Evolutionary conservation across 2,888 invertebrate species (phyloP).

Genomic region (Drepanosiphum platanoidis): DNA sequence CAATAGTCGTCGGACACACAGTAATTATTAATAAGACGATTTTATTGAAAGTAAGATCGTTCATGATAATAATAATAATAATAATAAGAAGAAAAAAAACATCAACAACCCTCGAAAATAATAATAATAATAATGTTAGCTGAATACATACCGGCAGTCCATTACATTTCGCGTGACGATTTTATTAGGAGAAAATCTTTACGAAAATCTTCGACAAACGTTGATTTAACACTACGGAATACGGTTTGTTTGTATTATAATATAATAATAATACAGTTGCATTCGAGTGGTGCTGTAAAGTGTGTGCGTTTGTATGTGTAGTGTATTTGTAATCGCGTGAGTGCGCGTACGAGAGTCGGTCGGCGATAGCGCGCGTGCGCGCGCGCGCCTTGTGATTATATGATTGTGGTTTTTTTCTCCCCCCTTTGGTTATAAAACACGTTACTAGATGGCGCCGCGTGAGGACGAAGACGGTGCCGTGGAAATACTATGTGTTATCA

Average conservation of each 20-base stretch:
- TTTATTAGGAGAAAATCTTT: background rate
- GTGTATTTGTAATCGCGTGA: too few species aligned
- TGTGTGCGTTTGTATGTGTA: too few species aligned
- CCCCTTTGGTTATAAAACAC: background rate
- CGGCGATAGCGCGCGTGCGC: too few species aligned
- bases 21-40: too few species aligned
- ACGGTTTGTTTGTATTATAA: conserved; percentile 1
- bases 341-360: too few species aligned
- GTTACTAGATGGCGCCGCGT: conserved; percentile 30
- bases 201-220: background rate
- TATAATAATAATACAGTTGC: too few species aligned
- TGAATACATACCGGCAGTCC: background rate
- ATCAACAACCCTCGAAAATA: background rate
- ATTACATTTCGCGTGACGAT: background rate
- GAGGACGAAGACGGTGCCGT: background rate
- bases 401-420: background rate
- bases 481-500: conserved; percentile 44
- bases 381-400: conserved; percentile 19
- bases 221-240: background rate
- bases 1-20: too few species aligned
- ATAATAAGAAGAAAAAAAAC: too few species aligned
- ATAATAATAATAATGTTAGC: background rate
- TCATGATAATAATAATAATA: too few species aligned
- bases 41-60: too few species aligned
- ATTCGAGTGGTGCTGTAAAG: too few species aligned